Percentiles rank a stretch among this genome's conserved stretches.
phyloP scores from a whole-genome alignment of 2,888 invertebrate genomes.

The Nineta flava region DNA sequence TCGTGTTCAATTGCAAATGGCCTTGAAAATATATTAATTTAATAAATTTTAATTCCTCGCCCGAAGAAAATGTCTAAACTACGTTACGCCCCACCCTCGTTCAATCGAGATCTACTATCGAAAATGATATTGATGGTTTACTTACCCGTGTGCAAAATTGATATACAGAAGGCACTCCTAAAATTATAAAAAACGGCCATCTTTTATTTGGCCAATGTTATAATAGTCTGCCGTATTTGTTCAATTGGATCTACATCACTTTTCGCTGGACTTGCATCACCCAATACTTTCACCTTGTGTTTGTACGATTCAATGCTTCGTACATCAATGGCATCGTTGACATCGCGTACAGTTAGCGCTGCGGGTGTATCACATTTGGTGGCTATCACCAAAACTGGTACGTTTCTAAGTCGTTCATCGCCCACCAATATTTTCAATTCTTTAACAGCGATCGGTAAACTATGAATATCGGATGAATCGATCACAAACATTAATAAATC shows the following conservation, averaged over 20 bases:
- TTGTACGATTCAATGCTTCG: constrained; percentile 24
- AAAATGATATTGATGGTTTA: too few relatives aligned
- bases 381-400: constrained; percentile 26
- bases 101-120: too few relatives aligned
- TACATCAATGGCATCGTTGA: constrained; percentile 24
- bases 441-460: constrained; percentile 21
- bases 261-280: constrained; percentile 11
- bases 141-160: too few relatives aligned
- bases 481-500: constrained; percentile 27
- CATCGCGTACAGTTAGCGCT: constrained; percentile 21
- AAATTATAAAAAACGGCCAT: too few relatives aligned
- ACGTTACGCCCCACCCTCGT: too few relatives aligned
- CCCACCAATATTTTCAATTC: constrained; percentile 25
- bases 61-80: too few relatives aligned
- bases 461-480: constrained; percentile 23
- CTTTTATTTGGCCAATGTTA: too few relatives aligned
- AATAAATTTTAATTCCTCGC: too few relatives aligned
- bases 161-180: too few relatives aligned
- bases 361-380: constrained; percentile 26
- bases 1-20: too few relatives aligned
- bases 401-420: constrained; percentile 23
- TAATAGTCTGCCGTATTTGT: too few relatives aligned
- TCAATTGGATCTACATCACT: not conserved
- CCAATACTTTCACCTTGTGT: constrained; percentile 24
- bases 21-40: too few relatives aligned